Conservation (phyloP, 2,888 invertebrate species). For the Pyrrhia umbra region DNA sequence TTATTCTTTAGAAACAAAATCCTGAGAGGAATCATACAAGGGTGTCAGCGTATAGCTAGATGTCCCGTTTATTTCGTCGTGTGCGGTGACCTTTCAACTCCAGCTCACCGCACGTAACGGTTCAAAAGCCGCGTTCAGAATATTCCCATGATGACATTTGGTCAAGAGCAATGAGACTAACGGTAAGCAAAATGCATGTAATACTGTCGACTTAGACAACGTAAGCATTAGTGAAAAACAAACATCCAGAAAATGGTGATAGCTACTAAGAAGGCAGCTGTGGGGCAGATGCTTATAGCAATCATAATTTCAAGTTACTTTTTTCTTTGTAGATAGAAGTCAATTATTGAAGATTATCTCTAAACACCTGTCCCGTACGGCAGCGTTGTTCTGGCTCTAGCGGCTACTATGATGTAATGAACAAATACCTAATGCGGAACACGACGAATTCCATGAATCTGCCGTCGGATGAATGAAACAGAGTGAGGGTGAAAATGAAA, state of each 20-base stretch:
- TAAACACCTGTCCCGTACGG: slow-evolving; percentile 5
- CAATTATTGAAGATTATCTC: neutral
- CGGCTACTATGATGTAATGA: slow-evolving; percentile 43
- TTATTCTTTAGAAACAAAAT: neutral
- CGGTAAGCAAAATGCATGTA: slow-evolving; percentile 17
- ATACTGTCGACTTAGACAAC: slow-evolving; percentile 9
- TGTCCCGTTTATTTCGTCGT: slow-evolving; percentile 14
- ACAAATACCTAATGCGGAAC: slow-evolving; percentile 55
- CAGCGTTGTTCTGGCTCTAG: slow-evolving; percentile 22
- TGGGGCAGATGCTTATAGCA: slow-evolving; percentile 13
- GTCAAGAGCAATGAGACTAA: slow-evolving; percentile 33
- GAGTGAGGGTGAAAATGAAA: slow-evolving; percentile 34
- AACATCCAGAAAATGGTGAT: slow-evolving; percentile 1
- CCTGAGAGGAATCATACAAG: neutral
- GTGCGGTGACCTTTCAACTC: slow-evolving; percentile 44
- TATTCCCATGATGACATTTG: slow-evolving; percentile 34
- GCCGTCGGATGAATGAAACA: slow-evolving; percentile 57
- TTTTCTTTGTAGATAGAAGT: neutral
- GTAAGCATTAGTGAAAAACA: slow-evolving; percentile 3
- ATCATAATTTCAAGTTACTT: neutral
- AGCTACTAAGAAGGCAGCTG: slow-evolving; percentile 30
- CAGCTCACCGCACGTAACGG: slow-evolving; percentile 35
- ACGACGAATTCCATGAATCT: slow-evolving; percentile 58
- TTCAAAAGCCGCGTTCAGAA: slow-evolving; percentile 14
- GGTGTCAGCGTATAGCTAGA: neutral